phyloP scores from a whole-genome alignment of 1,140 invertebrate genomes.

The Rhagoletis zephyria region DNA sequence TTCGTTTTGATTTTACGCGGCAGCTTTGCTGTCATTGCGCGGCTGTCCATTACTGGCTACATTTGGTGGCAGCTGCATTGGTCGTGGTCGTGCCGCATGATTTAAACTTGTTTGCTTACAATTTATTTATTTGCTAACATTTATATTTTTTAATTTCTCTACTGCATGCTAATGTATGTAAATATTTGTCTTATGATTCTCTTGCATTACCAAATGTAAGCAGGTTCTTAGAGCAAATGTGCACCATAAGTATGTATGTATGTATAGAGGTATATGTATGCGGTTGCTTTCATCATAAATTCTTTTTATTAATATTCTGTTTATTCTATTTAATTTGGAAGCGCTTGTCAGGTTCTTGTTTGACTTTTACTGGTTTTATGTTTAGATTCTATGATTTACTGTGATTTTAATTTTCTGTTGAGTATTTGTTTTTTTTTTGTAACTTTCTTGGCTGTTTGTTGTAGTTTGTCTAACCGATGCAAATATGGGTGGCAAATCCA shows the following conservation, averaged over 20 bases:
- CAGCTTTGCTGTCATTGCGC: slow-evolving; percentile 7
- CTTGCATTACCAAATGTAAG: background rate
- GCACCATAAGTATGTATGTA: background rate
- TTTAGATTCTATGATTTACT: too few relatives aligned
- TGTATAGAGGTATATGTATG: background rate
- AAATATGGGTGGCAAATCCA: slow-evolving; percentile 29
- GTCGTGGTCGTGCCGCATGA: slow-evolving; percentile 8
- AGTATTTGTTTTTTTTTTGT: background rate
- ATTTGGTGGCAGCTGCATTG: background rate
- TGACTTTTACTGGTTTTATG: background rate
- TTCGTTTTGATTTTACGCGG: background rate
- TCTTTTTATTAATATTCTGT: background rate
- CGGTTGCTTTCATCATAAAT: background rate
- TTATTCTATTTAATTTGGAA: background rate
- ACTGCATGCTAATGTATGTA: background rate
- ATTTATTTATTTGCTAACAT: slow-evolving; percentile 41
- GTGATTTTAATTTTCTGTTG: too few relatives aligned
- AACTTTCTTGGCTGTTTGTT: background rate
- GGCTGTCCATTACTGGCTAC: background rate
- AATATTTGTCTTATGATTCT: background rate
- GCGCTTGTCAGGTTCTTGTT: background rate
- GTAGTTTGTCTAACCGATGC: background rate
- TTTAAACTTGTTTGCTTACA: slow-evolving; percentile 31
- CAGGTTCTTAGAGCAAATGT: background rate
- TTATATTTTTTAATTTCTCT: slow-evolving; percentile 41